Conservation (phyloP, 2,888 invertebrate genomes). For the Torymus tubicola region DNA sequence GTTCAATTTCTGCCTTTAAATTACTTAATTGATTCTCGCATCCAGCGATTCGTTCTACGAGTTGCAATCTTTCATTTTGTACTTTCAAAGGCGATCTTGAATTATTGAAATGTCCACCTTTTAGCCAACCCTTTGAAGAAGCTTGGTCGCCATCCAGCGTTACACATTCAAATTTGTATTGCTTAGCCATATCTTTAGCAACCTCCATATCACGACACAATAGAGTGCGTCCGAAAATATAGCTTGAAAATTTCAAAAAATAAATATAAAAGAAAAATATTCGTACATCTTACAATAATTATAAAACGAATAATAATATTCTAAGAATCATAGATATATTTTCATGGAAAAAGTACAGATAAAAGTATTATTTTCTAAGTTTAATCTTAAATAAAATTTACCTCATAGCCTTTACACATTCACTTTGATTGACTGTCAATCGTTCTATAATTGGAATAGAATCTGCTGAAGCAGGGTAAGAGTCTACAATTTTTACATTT, state of each 20-base stretch:
- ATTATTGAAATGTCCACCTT: constrained; percentile 99
- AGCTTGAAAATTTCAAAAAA: constrained; percentile 71
- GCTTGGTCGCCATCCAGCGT: constrained; percentile 97
- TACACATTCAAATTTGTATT: constrained; percentile 97
- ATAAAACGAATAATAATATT: too few relatives aligned
- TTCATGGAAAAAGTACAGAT: too few relatives aligned
- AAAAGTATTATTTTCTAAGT: too few relatives aligned
- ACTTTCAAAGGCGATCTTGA: constrained; percentile 94
- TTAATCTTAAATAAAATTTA: constrained; percentile 46
- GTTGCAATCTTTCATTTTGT: constrained; percentile 92
- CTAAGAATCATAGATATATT: too few relatives aligned
- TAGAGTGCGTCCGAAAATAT: constrained; percentile 98
- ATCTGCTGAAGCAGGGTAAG: constrained; percentile 87
- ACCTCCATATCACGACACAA: constrained; percentile 97
- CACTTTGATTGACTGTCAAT: constrained; percentile 87
- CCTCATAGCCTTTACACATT: constrained; percentile 94
- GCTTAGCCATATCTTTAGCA: constrained; percentile 95
- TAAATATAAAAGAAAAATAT: too few relatives aligned
- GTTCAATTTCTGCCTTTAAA: constrained; percentile 86
- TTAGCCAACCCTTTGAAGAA: constrained; percentile 95
- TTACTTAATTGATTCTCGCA: constrained; percentile 86
- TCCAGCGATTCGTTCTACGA: constrained; percentile 87
- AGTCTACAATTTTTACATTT: constrained; percentile 79
- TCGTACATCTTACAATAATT: too few relatives aligned
- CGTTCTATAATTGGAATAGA: constrained; percentile 98